Conservation (phyloP, 37 sponge, comb jelly and placozoan species). For the Tethya wilhelma region DNA sequence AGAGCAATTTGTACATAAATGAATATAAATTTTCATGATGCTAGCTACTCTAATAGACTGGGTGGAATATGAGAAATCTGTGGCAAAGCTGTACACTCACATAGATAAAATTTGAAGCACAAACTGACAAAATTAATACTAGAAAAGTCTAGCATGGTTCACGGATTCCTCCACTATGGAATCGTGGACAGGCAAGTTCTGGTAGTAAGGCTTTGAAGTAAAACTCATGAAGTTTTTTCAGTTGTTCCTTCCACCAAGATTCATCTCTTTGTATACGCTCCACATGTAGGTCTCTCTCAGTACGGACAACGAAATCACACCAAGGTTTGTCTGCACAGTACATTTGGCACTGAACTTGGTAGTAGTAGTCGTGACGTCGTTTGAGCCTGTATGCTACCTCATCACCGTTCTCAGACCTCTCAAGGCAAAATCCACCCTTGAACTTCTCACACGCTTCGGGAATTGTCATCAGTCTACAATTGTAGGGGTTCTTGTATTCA, state of each 20-base stretch:
- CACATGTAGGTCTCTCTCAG: slow-evolving; percentile 14
- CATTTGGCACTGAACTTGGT: slow-evolving; percentile 48
- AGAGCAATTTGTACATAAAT: too few species aligned
- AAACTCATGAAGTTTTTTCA: slow-evolving; percentile 36
- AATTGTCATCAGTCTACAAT: slow-evolving; percentile 7
- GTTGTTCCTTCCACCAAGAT: neutral
- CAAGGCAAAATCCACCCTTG: slow-evolving; percentile 18
- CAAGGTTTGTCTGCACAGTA: slow-evolving; percentile 30
- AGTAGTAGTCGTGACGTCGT: slow-evolving; percentile 41
- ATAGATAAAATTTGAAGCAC: too few species aligned
- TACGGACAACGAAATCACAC: slow-evolving; percentile 52
- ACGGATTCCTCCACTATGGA: too few species aligned
- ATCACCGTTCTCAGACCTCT: neutral
- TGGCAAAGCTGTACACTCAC: too few species aligned
- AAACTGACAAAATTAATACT: too few species aligned
- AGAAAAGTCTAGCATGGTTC: too few species aligned
- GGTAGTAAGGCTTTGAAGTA: slow-evolving; percentile 22
- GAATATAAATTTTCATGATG: too few species aligned
- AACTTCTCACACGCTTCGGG: neutral
- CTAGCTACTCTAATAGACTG: too few species aligned
- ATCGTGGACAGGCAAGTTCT: too few species aligned
- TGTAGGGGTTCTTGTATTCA: slow-evolving; percentile 40
- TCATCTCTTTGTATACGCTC: slow-evolving; percentile 28
- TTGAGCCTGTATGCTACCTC: slow-evolving; percentile 10
- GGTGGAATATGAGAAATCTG: too few species aligned